Conservation (phyloP, 2,888 invertebrate genomes). For the Latrodectus hesperus region DNA sequence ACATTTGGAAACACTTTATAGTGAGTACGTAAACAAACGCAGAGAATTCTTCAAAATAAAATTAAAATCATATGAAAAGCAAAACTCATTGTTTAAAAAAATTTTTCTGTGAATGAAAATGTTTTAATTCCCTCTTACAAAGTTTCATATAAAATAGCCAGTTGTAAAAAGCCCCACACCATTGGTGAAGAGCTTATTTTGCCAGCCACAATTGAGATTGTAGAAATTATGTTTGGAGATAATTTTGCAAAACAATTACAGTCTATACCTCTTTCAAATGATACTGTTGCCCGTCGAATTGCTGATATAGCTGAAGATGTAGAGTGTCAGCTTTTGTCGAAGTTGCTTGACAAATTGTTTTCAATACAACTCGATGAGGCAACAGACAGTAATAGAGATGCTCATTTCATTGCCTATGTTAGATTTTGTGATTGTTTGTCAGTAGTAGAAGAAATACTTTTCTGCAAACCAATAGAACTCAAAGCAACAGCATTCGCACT, state of each 20-base stretch:
- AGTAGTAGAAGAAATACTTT: conserved; percentile 37
- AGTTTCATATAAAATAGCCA: conserved; percentile 41
- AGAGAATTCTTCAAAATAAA: no score
- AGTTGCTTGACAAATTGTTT: conserved; percentile 47
- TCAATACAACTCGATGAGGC: conserved; percentile 22
- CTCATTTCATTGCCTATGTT: conserved; percentile 38
- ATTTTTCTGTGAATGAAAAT: neutral
- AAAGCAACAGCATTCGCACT: conserved; percentile 25
- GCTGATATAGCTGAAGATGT: conserved; percentile 59
- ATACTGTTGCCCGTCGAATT: conserved; percentile 53
- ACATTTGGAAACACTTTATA: no score
- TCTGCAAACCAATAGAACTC: conserved; percentile 37
- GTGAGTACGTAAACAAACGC: no score
- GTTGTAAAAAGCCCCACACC: conserved; percentile 54
- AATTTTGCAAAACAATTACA: conserved; percentile 6
- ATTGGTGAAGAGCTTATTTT: conserved; percentile 58
- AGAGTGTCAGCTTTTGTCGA: conserved; percentile 53
- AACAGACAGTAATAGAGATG: conserved; percentile 37
- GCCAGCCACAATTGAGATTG: conserved; percentile 54
- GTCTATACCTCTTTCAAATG: conserved; percentile 45
- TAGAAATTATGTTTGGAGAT: conserved; percentile 52
- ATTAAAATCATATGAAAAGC: no score
- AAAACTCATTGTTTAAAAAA: no score
- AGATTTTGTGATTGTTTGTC: conserved; percentile 35
- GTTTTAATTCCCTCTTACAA: conserved; percentile 21